Evolutionary conservation across 2,888 invertebrate species (phyloP).

Genomic region (Tenthredo distinguenda): DNA sequence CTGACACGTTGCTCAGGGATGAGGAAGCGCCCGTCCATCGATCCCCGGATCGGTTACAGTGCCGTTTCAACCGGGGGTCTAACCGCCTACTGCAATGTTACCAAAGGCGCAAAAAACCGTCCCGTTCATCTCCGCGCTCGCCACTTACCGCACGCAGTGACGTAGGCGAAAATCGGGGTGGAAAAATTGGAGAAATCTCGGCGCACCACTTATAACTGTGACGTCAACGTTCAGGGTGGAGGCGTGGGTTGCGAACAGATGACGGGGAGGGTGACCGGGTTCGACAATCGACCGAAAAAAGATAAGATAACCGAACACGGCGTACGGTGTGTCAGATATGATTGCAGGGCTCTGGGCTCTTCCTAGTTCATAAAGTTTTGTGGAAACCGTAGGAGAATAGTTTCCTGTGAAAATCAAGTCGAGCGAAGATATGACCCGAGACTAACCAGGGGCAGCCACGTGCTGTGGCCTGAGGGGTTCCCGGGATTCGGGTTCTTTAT

Average conservation of each 20-base stretch:
- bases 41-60: slow-evolving; percentile 23
- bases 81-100: neutral
- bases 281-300: neutral
- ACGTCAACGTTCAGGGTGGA: neutral
- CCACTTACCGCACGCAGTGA: neutral
- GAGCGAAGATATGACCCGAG: neutral
- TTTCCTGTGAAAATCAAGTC: neutral
- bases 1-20: slow-evolving; percentile 18
- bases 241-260: neutral
- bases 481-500: neutral
- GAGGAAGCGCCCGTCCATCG: slow-evolving; percentile 28
- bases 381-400: neutral
- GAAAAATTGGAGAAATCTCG: neutral
- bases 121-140: neutral
- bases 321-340: neutral
- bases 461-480: neutral
- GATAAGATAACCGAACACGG: neutral
- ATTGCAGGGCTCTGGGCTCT: neutral
- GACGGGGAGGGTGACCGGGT: neutral
- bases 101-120: neutral
- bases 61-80: neutral
- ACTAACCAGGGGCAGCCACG: neutral
- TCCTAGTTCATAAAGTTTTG: neutral
- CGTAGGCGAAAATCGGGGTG: neutral
- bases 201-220: neutral